phyloP scores from a whole-genome alignment of 2,888 invertebrate genomes.

The Chymomyza fuscimana region DNA sequence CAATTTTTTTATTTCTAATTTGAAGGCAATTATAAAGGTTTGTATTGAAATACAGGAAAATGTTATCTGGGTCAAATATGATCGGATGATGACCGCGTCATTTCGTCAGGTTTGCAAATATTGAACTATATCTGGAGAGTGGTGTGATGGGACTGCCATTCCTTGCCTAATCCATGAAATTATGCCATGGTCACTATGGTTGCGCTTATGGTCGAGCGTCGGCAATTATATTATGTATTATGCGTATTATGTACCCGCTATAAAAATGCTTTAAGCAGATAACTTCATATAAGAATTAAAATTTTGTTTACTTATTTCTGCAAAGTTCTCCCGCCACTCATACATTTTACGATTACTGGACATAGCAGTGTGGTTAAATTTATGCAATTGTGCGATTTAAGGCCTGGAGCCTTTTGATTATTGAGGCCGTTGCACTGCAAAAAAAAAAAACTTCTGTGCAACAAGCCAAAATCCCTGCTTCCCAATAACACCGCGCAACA shows the following conservation, averaged over 20 bases:
- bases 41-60: too few species aligned
- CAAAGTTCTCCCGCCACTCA: background rate
- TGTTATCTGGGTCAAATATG: too few species aligned
- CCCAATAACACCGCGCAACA: constrained; percentile 27
- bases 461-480: constrained; percentile 36
- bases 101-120: too few species aligned
- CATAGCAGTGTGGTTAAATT: constrained; percentile 33
- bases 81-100: too few species aligned
- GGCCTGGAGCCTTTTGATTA: constrained; percentile 62
- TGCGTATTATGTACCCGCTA: background rate
- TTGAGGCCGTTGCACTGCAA: constrained; percentile 52
- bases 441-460: constrained; percentile 15
- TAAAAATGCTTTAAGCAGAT: background rate
- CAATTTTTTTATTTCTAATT: too few species aligned
- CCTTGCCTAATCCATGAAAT: too few species aligned
- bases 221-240: too few species aligned
- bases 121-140: too few species aligned
- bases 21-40: too few species aligned
- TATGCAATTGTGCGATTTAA: constrained; percentile 59
- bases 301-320: background rate
- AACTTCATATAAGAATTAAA: background rate
- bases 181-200: too few species aligned
- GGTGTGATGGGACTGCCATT: too few species aligned
- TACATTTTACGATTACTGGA: background rate
- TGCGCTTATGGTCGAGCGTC: too few species aligned